phyloP scores from a whole-genome alignment of 1,140 invertebrate genomes.

The Micrasema longulum region DNA sequence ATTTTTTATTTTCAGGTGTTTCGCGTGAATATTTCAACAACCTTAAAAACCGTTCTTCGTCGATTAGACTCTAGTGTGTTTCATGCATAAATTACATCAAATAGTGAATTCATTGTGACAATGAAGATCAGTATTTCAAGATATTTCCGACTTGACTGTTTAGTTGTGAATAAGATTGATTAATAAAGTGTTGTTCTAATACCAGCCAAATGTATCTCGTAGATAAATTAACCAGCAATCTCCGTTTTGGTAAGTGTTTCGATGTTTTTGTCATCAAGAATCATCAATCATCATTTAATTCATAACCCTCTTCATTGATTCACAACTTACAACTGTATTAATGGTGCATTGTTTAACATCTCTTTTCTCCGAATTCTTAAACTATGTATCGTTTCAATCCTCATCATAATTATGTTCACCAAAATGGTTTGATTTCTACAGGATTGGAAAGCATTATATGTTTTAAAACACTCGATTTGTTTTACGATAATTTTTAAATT shows the following conservation, averaged over 20 bases:
- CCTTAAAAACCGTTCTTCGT: not conserved
- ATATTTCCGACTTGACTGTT: not conserved
- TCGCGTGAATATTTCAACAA: conserved; percentile 10
- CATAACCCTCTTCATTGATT: too few relatives aligned
- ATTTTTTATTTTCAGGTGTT: conserved; percentile 31
- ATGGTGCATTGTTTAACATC: too few relatives aligned
- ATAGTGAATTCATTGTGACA: not conserved
- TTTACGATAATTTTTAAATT: too few relatives aligned
- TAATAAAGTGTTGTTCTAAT: conserved; percentile 16
- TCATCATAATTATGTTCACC: too few relatives aligned
- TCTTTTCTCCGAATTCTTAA: too few relatives aligned
- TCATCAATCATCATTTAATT: too few relatives aligned
- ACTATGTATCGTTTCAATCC: too few relatives aligned
- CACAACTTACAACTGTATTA: too few relatives aligned
- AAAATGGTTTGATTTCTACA: too few relatives aligned
- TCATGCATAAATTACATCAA: not conserved
- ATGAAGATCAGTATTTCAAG: conserved; percentile 16
- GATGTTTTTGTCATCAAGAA: not conserved
- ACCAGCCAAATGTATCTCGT: conserved; percentile 51
- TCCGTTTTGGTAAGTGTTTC: conserved; percentile 50
- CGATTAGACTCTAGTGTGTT: not conserved
- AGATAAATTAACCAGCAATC: conserved; percentile 50
- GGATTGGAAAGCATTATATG: too few relatives aligned
- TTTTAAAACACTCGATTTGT: too few relatives aligned
- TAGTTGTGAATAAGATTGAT: conserved; percentile 25